phyloP scores from a whole-genome alignment of 92 coral and sea anemone genomes.

The Siderastrea radians region DNA sequence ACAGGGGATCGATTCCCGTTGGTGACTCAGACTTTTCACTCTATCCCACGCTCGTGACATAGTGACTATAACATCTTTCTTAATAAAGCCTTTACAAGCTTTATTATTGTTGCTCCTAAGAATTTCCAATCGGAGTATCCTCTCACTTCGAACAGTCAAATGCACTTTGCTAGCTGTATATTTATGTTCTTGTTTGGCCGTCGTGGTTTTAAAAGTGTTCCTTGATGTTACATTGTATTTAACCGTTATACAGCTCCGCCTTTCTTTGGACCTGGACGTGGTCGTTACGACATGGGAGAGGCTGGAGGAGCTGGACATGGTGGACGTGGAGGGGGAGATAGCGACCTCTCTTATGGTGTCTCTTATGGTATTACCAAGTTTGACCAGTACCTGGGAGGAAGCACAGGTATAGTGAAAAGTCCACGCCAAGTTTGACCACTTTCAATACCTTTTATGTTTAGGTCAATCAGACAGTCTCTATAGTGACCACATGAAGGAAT shows the following conservation, averaged over 20 bases:
- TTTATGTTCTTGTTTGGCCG: background rate
- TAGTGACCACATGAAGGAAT: no score
- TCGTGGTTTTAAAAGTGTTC: background rate
- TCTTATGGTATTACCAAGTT: background rate
- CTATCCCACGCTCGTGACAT: no score
- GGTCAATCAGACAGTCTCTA: no score
- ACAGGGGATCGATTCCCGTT: no score
- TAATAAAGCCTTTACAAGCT: no score
- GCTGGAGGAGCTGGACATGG: constrained; percentile 37
- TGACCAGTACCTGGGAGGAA: constrained; percentile 24
- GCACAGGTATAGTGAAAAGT: constrained; percentile 17
- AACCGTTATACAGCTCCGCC: background rate
- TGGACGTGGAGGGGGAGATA: constrained; percentile 21
- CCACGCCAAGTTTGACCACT: no score
- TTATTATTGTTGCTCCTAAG: no score
- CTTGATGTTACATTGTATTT: background rate
- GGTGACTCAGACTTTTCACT: no score
- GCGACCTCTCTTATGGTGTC: background rate
- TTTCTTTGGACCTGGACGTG: constrained; percentile 18
- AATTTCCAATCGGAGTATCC: no score
- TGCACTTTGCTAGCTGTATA: background rate
- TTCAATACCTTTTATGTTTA: no score
- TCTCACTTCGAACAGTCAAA: no score
- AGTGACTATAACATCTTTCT: no score
- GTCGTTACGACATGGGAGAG: background rate